Evolutionary conservation across 2,888 invertebrate genomes (phyloP), one percentile per base, ranked within the genome.

Genomic region (Taphrorychus bicolor): DNA sequence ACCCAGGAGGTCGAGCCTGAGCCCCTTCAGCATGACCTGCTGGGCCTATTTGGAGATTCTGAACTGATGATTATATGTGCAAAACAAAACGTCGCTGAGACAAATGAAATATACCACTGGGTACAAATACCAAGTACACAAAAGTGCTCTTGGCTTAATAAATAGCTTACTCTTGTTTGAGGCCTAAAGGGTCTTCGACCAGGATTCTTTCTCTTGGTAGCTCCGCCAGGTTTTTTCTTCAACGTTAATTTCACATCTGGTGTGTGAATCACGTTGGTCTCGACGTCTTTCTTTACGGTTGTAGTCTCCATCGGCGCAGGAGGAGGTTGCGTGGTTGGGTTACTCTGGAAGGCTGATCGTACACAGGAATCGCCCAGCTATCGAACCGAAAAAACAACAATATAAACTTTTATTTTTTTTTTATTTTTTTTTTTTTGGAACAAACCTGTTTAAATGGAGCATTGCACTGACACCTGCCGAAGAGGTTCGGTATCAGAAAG

Each of bases 401-500:
- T n/a, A n/a, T n/a, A n/a, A n/a, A n/a, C n/a, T n/a, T n/a, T n/a
- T n/a, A n/a, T n/a, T n/a, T n/a, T n/a, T n/a, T n/a, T n/a, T n/a
- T n/a, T n/a, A n/a, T n/a, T n/a, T n/a, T n/a, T n/a, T n/a, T n/a
- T n/a, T n/a, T n/a, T n/a, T n/a, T n/a, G 45, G 3, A 17, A 14
- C 9, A 22, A 42, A 70, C 71, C 82, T 89, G 89, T 69, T 86
- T 85, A 73, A 87, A 86, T 42, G 88, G 88, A 7, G 88, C 81
- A 73, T 90, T 89, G 79, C 95, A 95, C 69, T 91, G 89, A 77
- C 95, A 96, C 77, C 93, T 88, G 53, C 95, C 95, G 79, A 95
- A 94, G 9, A 95, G 87, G 80, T 94, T 93, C 22, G 94, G 93
- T 73, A 96, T 94, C 58, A 94, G 87, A 80, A 93, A 95, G 81